phyloP scores from a whole-genome alignment of 2,113 vertebrate species.

The Potamarius usumacintae region DNA sequence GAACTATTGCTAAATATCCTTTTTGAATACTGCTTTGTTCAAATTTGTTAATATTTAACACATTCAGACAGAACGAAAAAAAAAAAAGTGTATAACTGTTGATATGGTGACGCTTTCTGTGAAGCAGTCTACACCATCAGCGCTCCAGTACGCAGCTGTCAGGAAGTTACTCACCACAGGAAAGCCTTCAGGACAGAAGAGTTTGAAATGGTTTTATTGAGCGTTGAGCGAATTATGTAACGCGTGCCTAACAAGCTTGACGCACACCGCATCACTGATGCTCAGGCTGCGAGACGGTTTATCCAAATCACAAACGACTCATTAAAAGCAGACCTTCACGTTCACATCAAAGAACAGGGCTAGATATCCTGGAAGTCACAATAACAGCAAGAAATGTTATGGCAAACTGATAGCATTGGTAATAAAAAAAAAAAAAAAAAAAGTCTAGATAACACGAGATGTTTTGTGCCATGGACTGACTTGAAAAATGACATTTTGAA shows the following conservation, averaged over 20 bases:
- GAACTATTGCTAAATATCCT: neutral
- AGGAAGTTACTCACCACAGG: neutral
- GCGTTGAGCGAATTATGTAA: neutral
- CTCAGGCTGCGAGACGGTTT: too few species aligned
- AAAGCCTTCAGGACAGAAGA: neutral
- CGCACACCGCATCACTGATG: neutral
- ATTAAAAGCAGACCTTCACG: neutral
- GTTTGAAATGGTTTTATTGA: neutral
- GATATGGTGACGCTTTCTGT: neutral
- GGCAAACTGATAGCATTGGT: neutral
- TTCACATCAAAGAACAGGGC: neutral
- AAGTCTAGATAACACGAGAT: neutral
- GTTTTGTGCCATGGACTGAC: neutral
- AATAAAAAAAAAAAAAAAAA: neutral
- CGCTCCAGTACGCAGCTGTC: neutral
- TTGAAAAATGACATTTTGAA: neutral
- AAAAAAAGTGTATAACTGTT: too few species aligned
- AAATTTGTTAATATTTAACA: neutral
- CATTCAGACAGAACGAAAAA: neutral
- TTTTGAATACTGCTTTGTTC: neutral
- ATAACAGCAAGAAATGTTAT: neutral
- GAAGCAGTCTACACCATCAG: neutral
- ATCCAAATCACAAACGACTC: neutral
- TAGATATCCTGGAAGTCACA: neutral
- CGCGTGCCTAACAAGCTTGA: neutral